Percentiles rank a stretch among this genome's conserved stretches.
Conservation (phyloP, 2,113 vertebrate genomes). For the Bos javanicus region DNA sequence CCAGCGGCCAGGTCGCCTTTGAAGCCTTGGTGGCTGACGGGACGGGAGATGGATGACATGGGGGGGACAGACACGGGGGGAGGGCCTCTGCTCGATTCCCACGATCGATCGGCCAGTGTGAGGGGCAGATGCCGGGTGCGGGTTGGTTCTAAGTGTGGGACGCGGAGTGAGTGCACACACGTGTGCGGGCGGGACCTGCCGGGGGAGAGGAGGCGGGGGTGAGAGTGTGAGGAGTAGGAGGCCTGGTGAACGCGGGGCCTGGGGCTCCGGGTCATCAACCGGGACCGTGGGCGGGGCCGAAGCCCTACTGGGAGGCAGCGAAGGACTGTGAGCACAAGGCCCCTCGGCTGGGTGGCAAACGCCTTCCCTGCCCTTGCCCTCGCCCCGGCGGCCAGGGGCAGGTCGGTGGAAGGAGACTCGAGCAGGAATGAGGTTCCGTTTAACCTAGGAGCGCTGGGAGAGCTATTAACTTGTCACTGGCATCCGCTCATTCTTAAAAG, state of each 20-base stretch:
- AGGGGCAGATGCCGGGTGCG: neutral
- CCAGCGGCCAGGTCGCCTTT: conserved; percentile 84
- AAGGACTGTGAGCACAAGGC: neutral
- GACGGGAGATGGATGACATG: conserved; percentile 88
- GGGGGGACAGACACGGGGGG: conserved; percentile 83
- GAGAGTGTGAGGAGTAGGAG: neutral
- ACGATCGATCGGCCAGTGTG: conserved; percentile 78
- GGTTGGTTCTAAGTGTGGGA: neutral
- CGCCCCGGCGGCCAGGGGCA: neutral
- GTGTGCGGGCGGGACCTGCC: neutral
- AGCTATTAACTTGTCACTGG: conserved; percentile 73
- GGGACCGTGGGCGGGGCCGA: neutral
- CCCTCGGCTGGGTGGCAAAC: neutral
- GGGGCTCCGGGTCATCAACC: neutral
- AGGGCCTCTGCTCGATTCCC: conserved; percentile 88
- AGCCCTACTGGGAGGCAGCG: neutral
- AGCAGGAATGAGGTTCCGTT: neutral
- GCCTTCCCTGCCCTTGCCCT: neutral
- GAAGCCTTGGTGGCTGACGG: conserved; percentile 84
- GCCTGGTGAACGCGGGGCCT: neutral
- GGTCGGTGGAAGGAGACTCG: neutral
- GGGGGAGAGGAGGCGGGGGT: too few species aligned
- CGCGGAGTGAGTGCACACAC: neutral
- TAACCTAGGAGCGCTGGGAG: neutral
- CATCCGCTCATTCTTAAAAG: conserved; percentile 81